Evolutionary conservation across 2,797 vertebrate species (phyloP).

Genomic region (Pristis pectinata): DNA sequence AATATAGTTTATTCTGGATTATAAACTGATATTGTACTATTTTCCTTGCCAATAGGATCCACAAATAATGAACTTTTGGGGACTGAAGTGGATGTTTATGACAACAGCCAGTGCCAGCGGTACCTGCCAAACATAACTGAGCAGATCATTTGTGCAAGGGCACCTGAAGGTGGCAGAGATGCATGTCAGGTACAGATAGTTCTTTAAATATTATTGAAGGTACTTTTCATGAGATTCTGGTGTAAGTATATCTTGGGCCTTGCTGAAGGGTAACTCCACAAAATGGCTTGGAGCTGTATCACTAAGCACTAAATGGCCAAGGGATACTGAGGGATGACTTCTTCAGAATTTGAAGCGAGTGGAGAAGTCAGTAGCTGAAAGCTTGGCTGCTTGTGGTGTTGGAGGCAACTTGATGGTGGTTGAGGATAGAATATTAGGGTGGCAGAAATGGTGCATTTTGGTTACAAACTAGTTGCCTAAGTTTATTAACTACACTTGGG

Average conservation of each 20-base stretch:
- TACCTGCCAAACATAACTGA: neutral
- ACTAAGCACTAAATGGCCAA: too few relatives aligned
- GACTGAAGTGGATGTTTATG: slow-evolving; percentile 13
- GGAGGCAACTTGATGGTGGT: neutral
- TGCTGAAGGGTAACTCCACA: too few relatives aligned
- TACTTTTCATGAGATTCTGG: too few relatives aligned
- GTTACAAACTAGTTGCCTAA: neutral
- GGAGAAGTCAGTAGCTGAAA: neutral
- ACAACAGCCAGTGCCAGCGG: neutral
- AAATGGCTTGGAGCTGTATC: too few relatives aligned
- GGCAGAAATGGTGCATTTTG: neutral
- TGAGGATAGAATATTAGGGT: neutral
- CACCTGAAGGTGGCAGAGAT: neutral
- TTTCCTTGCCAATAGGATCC: neutral
- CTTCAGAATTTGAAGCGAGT: neutral
- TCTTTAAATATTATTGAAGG: too few relatives aligned
- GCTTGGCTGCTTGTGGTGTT: neutral
- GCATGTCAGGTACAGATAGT: slow-evolving; percentile 10
- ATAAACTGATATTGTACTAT: neutral
- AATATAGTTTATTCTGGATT: neutral
- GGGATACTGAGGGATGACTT: too few relatives aligned
- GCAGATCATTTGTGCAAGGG: slow-evolving; percentile 24
- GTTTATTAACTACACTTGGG: too few relatives aligned
- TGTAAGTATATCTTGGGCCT: too few relatives aligned
- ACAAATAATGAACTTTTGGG: neutral